Evolutionary conservation across 2,797 vertebrate genomes (phyloP), one percentile per base, ranked within the genome.

Genomic region (Lutjanus campechanus): DNA sequence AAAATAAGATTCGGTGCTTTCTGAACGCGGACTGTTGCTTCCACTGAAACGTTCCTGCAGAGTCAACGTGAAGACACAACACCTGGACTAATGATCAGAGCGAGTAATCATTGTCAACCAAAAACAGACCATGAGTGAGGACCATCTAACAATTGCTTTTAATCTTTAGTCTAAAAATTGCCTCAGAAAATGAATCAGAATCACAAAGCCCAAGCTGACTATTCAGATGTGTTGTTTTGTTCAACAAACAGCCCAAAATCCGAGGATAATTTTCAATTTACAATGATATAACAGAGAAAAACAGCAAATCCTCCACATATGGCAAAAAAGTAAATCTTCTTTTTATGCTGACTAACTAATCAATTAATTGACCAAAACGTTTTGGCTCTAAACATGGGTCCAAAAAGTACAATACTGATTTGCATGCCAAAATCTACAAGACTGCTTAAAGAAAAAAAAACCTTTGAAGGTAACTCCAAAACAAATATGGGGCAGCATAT

Each of bases 1-100:
- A 69, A 72, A 79, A 82, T 81, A 69, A 55, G 67, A 72, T 69
- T n/a, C 54, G 10, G 64, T 11, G 53, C 29, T 44, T 54, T n/a
- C 19, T 55, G 50, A 79, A 56, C 6, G 29, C 68, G 25, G 75
- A 61, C 51, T 46, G 51, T 59, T 65, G 58, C 69, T 79, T 69
- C 4, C 40, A 43, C 8, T 47, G 51, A 61, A 55, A 66, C 8
- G 67, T 44, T n/a, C 61, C 55, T 17, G 70, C 56, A 29, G 69
- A 66, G 53, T 67, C 72, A 68, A 44, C 72, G 36, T 25, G 17
- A 5, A 59, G 58, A 86, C 49, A 40, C 36, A 44, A 82, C 25
- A 64, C 73, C 65, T 22, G 53, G 56, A 10, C 44, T 5, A 12
- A 11, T 40, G 62, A 78, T 70, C 16, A 15, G 47, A 78, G 67